Conservation (phyloP, 2,888 invertebrate species). For the Erebia palarica region DNA sequence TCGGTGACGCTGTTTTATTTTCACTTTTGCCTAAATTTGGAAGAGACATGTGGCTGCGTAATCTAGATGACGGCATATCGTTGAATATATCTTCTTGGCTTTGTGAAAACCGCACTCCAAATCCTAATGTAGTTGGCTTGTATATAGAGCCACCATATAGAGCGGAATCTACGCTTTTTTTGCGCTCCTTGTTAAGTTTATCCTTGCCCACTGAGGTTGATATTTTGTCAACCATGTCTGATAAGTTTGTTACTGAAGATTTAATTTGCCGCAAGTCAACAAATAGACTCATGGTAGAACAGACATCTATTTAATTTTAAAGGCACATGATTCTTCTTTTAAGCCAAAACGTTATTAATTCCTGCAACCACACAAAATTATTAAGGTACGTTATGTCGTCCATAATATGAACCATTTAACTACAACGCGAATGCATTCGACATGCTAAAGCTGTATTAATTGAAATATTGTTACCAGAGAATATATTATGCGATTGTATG, state of each 20-base stretch:
- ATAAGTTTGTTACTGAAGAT: conserved; percentile 74
- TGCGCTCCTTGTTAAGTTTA: conserved; percentile 52
- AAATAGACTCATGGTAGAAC: conserved; percentile 71
- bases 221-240: conserved; percentile 78
- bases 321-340: conserved; percentile 17
- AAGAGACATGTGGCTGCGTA: conserved; percentile 76
- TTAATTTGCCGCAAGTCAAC: conserved; percentile 78
- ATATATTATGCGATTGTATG: not conserved
- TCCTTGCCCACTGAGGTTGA: conserved; percentile 63
- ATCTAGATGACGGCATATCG: conserved; percentile 72
- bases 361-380: conserved; percentile 37
- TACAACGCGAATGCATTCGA: not conserved
- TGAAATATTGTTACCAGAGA: not conserved
- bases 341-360: conserved; percentile 1
- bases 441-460: not conserved
- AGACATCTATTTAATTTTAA: conserved; percentile 30
- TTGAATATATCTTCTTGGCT: conserved; percentile 75
- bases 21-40: conserved; percentile 74
- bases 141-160: conserved; percentile 65
- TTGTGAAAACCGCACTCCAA: conserved; percentile 74
- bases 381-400: not conserved
- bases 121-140: conserved; percentile 70
- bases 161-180: conserved; percentile 57
- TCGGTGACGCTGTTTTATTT: conserved; percentile 57
- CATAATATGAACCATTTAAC: not conserved